Base-by-base conservation (phyloP, 1,140 invertebrate genomes). In the Frieseomelitta varia region DNA sequence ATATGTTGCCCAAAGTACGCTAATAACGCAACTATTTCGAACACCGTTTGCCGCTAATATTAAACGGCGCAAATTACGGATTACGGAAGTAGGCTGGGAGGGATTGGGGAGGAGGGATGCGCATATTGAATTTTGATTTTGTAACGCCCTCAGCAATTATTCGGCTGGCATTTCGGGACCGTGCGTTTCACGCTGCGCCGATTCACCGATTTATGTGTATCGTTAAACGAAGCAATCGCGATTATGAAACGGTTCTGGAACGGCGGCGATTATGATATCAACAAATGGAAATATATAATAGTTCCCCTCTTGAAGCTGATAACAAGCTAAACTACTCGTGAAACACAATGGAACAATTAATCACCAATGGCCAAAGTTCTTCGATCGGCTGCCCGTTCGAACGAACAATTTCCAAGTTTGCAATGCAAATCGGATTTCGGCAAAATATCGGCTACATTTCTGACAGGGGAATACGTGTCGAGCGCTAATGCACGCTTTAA, bases 181-280 rank as follows among this genome's bases (percentile, higher is more conserved):
- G 51, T 65, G 61, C 73, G 39, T 77, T 77, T 69, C 65, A 61
- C 55, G 39, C 27, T 78, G 78, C 69, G 81, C 65, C 75, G 82
- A 88, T 88, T 87, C 85, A 56, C 78, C 82, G 75, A 84, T 88
- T 88, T 78, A 77, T 67, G 73, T 73, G 81, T 74, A 74, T 80
- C 82, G 82, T 77, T 81, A 79, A 88, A 67, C n/a, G 79, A 61
- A 79, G 81, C 84, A 87, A 85, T 81, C 47, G 68, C 67, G 39
- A 78, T 63, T 80, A 78, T 67, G 72, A 88, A 88, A 87, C 61
- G 77, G 39, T 80, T 65, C 55, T 30, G 24, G 12, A 47, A 72
- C 56, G 56, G 8, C 10, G n/a, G 34, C 58, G n/a, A 83, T 39
- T 65, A 56, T 39, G 27, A 78, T 78, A 58, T 24, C 30, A 58